phyloP scores from a whole-genome alignment of 35 echinoderm and acorn worm species.

The Heliocidaris erythrogramma region DNA sequence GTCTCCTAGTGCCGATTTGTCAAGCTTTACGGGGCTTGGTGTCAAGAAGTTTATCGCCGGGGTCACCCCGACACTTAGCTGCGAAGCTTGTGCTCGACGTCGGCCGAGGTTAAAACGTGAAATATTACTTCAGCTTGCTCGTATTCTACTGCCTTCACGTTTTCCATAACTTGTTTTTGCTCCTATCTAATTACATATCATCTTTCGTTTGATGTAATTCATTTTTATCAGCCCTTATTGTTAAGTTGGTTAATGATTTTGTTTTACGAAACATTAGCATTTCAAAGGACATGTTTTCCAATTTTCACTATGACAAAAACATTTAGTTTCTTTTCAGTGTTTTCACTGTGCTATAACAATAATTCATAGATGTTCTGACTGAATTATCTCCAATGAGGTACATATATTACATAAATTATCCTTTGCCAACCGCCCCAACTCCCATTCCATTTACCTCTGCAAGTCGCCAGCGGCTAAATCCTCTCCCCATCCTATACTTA shows the following conservation, averaged over 20 bases:
- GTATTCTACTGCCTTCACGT: background rate
- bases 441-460: too few relatives aligned
- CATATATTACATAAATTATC: too few relatives aligned
- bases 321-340: too few relatives aligned
- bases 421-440: too few relatives aligned
- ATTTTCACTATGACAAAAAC: background rate
- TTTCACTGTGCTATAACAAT: too few relatives aligned
- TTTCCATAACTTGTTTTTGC: background rate
- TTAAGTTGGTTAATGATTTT: background rate
- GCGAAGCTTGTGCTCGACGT: background rate
- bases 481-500: too few relatives aligned
- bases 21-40: conserved; percentile 23
- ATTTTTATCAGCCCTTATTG: background rate
- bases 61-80: conserved; percentile 37
- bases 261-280: background rate
- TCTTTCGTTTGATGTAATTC: background rate
- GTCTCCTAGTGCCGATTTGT: conserved; percentile 12
- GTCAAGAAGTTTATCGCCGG: conserved; percentile 41
- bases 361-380: too few relatives aligned
- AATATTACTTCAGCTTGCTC: background rate
- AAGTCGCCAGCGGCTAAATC: too few relatives aligned
- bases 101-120: background rate
- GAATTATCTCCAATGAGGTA: too few relatives aligned
- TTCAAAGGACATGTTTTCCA: background rate
- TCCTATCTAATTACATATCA: background rate